A percentile compares a stretch with the other conserved stretches of the same genome.
phyloP scores from a whole-genome alignment of 2,797 vertebrate genomes.

The Kryptolebias ocellatus region DNA sequence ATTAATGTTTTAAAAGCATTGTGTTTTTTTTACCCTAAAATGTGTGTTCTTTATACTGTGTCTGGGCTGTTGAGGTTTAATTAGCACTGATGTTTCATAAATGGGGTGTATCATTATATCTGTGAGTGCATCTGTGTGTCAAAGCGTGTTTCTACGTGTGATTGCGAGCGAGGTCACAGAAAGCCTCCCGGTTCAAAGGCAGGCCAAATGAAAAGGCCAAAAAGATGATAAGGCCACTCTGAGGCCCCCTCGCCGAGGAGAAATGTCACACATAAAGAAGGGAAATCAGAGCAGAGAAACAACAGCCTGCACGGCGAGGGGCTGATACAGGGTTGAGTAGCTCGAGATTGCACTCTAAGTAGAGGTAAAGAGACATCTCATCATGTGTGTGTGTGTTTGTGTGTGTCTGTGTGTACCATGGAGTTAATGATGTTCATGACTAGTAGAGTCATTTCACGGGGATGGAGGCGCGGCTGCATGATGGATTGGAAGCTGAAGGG shows the following conservation, averaged over 20 bases:
- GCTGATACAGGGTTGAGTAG: conserved; percentile 82
- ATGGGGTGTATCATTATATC: conserved; percentile 48
- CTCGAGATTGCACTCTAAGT: conserved; percentile 83
- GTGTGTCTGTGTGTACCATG: conserved; percentile 32
- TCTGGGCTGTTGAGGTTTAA: conserved; percentile 27
- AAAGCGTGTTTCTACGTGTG: conserved; percentile 31
- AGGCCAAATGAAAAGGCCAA: conserved; percentile 78
- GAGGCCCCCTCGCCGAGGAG: conserved; percentile 69
- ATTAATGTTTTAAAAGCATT: conserved; percentile 6
- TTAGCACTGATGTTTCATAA: conserved; percentile 52
- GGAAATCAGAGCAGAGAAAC: conserved; percentile 78
- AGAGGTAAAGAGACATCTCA: conserved; percentile 81
- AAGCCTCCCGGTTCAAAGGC: conserved; percentile 80
- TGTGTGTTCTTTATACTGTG: conserved; percentile 18
- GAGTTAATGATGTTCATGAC: conserved; percentile 79
- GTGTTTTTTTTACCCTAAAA: conserved; percentile 20
- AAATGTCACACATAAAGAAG: conserved; percentile 80
- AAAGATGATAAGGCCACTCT: conserved; percentile 82
- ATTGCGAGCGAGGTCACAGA: conserved; percentile 55
- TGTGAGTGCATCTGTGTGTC: conserved; percentile 34
- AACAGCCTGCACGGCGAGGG: conserved; percentile 74
- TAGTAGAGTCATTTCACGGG: conserved; percentile 80
- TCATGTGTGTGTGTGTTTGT: conserved; percentile 44
- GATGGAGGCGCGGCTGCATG: conserved; percentile 63
- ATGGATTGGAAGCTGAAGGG: conserved; percentile 75